phyloP scores from a whole-genome alignment of 2,797 vertebrate species.

The Distichodus sexfasciatus region DNA sequence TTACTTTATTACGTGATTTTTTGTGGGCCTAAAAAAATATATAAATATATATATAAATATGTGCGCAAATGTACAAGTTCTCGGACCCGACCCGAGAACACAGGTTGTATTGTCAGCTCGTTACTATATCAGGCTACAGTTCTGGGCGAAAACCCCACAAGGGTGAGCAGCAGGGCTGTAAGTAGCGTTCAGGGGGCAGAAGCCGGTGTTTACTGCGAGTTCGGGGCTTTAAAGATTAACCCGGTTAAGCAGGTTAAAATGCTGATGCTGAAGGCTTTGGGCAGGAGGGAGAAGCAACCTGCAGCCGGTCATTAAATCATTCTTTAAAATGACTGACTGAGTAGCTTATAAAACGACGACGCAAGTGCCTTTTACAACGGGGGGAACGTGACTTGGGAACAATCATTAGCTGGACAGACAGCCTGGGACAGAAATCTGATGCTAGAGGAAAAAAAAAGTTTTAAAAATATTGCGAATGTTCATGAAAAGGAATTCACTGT shows the following conservation, averaged over 20 bases:
- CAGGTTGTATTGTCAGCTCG: no score
- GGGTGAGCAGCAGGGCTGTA: conserved; percentile 15
- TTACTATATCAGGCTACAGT: no score
- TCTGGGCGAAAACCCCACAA: no score
- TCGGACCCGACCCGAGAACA: no score
- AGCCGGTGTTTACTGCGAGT: neutral
- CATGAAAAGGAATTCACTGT: no score
- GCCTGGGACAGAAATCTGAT: no score
- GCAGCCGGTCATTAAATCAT: conserved; percentile 13
- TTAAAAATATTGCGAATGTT: no score
- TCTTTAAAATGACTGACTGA: conserved; percentile 39
- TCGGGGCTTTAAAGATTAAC: conserved; percentile 37
- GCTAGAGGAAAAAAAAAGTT: no score
- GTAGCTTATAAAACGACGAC: conserved; percentile 25
- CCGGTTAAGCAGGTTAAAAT: conserved; percentile 23
- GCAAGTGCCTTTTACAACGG: conserved; percentile 35
- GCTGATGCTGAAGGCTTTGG: conserved; percentile 22
- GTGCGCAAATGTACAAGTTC: no score
- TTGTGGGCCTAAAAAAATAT: no score
- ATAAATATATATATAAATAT: no score
- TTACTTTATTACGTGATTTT: no score
- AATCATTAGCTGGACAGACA: conserved; percentile 72
- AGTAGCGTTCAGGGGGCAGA: conserved; percentile 1
- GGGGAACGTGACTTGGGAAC: conserved; percentile 45
- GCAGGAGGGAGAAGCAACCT: neutral